A percentile compares a stretch with the other conserved stretches of the same genome.
Conservation (phyloP, 2,797 vertebrate species). For the Myiotriccus ornatus region DNA sequence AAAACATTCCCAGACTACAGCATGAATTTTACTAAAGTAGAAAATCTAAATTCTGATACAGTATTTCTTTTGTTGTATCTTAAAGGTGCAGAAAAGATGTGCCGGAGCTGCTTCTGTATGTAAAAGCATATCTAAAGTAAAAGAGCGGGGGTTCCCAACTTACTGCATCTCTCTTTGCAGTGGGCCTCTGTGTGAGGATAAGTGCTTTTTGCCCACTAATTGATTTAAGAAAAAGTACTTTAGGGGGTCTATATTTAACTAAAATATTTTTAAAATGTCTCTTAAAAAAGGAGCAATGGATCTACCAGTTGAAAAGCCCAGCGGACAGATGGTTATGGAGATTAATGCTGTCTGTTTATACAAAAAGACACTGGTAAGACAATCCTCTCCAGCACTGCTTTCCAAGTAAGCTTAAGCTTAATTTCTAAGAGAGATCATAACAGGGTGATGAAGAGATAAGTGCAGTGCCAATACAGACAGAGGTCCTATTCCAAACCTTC, state of each 20-base stretch:
- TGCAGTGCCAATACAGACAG: not conserved
- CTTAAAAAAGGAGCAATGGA: not conserved
- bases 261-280: not conserved
- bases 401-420: not conserved
- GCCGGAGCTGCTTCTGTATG: not conserved
- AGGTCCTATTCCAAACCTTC: not conserved
- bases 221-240: not conserved
- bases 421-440: not conserved
- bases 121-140: not conserved
- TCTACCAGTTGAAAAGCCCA: not conserved
- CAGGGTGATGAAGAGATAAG: not conserved
- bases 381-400: not conserved
- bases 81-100: not conserved
- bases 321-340: not conserved
- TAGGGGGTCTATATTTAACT: not conserved
- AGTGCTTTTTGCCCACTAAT: not conserved
- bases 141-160: not conserved
- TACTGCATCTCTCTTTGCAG: not conserved
- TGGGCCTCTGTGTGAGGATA: not conserved
- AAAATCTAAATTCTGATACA: not conserved
- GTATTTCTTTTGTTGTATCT: not conserved
- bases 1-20: not conserved
- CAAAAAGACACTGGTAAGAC: not conserved
- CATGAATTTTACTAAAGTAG: not conserved
- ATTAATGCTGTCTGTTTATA: not conserved